Evolutionary conservation across 2,113 vertebrate genomes (phyloP).

Genomic region (Oreotrochilus melanogaster): DNA sequence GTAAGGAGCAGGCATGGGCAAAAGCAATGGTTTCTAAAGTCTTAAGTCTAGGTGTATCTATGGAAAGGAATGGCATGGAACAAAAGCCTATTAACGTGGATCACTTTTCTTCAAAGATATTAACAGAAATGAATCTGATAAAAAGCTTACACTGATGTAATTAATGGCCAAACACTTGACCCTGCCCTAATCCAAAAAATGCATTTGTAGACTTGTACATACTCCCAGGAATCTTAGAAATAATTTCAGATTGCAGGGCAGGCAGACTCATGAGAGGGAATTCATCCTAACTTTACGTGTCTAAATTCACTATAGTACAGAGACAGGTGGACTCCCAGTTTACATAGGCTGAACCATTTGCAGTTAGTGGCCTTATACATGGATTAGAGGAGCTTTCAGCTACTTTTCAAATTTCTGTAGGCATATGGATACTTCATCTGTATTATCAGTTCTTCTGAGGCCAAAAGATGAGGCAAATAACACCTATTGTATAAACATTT

Average conservation of each 20-base stretch:
- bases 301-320: not conserved
- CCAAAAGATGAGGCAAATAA: not conserved
- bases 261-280: not conserved
- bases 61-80: constrained; percentile 5
- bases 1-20: constrained; percentile 66
- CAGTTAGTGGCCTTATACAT: not conserved
- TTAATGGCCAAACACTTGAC: not conserved
- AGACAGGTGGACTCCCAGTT: not conserved
- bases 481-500: not conserved
- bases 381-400: not conserved
- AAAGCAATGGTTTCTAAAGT: constrained; percentile 51
- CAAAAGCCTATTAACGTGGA: not conserved
- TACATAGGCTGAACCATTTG: not conserved
- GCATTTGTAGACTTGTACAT: not conserved
- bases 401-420: not conserved
- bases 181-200: not conserved
- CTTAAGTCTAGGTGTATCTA: not conserved
- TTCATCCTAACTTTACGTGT: not conserved
- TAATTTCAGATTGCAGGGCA: not conserved
- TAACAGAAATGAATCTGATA: not conserved
- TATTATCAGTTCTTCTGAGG: not conserved
- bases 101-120: not conserved
- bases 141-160: not conserved
- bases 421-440: not conserved
- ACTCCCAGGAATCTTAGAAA: not conserved